Evolutionary conservation across 2,113 vertebrate species (phyloP).

Genomic region (Gymnobelideus leadbeateri): DNA sequence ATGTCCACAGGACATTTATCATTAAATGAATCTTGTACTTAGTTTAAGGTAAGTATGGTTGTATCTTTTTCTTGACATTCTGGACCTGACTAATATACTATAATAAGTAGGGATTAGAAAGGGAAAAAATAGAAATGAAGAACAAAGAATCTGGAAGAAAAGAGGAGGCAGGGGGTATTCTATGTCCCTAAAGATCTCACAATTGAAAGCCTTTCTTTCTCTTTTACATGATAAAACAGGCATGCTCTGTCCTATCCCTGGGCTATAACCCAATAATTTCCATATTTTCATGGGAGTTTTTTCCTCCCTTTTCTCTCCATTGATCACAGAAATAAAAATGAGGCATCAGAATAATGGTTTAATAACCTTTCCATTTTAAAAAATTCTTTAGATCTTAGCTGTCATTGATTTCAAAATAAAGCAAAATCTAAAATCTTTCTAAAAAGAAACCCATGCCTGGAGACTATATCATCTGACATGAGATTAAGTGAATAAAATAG

Average conservation of each 20-base stretch:
- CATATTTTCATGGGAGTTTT: not conserved
- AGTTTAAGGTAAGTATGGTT: not conserved
- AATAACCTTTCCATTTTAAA: not conserved
- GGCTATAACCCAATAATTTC: not conserved
- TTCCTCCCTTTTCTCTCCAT: not conserved
- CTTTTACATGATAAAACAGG: not conserved
- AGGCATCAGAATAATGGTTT: not conserved
- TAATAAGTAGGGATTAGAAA: not conserved
- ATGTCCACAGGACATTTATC: not conserved
- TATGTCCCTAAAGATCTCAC: not conserved
- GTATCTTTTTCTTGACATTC: not conserved
- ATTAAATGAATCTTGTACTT: not conserved
- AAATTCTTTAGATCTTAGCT: not conserved
- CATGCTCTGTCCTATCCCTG: not conserved
- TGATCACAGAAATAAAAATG: not conserved
- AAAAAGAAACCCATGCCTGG: not conserved
- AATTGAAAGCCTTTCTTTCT: not conserved
- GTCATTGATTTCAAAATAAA: constrained; percentile 4
- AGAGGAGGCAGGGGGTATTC: not conserved
- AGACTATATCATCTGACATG: not conserved
- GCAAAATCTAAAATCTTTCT: not conserved
- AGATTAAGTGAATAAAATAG: not conserved
- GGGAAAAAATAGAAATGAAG: not conserved
- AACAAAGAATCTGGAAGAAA: not conserved
- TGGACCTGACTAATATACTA: not conserved